phyloP scores from a whole-genome alignment of 2,113 vertebrate genomes.

The Hippocampus guttulatus region DNA sequence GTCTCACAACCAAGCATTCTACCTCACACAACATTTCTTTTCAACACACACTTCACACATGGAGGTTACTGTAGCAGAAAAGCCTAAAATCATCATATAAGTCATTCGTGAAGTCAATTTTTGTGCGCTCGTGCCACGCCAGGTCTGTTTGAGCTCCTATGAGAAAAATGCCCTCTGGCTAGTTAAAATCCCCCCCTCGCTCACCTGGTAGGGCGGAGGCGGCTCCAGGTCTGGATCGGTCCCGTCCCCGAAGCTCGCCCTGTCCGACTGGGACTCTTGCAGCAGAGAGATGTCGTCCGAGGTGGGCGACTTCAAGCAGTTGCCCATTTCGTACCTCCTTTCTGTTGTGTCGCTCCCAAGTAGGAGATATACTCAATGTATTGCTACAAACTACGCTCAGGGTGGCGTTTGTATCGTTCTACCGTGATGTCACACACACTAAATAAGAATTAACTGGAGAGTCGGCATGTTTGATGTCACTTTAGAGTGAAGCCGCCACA shows the following conservation, averaged over 20 bases:
- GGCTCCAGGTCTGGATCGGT: slow-evolving; percentile 89
- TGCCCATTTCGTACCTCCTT: slow-evolving; percentile 76
- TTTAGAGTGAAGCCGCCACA: background rate
- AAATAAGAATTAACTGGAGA: slow-evolving; percentile 6
- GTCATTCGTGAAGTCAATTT: no score
- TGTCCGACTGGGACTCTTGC: slow-evolving; percentile 89
- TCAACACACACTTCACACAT: no score
- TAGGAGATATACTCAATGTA: background rate
- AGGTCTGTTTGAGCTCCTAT: no score
- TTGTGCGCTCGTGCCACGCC: no score
- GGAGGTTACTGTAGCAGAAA: no score
- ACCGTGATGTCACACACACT: slow-evolving; percentile 1
- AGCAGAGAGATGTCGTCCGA: slow-evolving; percentile 92
- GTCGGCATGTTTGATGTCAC: slow-evolving; percentile 13
- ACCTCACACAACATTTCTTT: no score
- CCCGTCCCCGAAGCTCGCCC: slow-evolving; percentile 86
- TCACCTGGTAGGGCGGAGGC: slow-evolving; percentile 90
- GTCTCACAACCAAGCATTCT: no score
- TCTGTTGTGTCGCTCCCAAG: slow-evolving; percentile 7
- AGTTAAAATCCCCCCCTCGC: background rate
- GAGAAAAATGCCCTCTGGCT: no score
- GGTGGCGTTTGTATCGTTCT: slow-evolving; percentile 21
- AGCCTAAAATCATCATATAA: no score
- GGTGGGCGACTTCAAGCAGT: slow-evolving; percentile 90
- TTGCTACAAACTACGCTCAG: slow-evolving; percentile 39